phyloP scores from a whole-genome alignment of 1,140 invertebrate genomes.

The Atta cephalotes region DNA sequence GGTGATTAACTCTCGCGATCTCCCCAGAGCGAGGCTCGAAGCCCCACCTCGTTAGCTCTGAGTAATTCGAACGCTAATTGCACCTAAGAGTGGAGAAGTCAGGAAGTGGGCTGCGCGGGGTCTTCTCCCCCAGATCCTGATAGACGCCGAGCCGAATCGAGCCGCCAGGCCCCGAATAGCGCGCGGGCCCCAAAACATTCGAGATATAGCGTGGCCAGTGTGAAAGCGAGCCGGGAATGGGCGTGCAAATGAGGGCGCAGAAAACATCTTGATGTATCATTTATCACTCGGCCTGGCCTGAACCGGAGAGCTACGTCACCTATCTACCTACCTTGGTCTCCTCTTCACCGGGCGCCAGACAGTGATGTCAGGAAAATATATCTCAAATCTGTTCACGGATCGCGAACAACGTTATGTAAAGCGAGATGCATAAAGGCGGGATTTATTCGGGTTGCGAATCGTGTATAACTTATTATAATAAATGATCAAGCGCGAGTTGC shows the following conservation, averaged over 20 bases:
- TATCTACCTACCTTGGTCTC: conserved; percentile 15
- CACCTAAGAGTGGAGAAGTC: conserved; percentile 78
- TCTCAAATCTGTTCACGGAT: conserved; percentile 29
- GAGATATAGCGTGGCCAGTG: conserved; percentile 71
- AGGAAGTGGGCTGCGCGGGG: conserved; percentile 54
- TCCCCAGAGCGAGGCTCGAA: conserved; percentile 58
- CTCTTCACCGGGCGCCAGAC: conserved; percentile 20
- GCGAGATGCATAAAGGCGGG: conserved; percentile 4
- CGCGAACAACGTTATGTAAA: conserved; percentile 31
- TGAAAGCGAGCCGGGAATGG: conserved; percentile 75
- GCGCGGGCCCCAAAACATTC: conserved; percentile 68
- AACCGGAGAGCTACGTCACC: conserved; percentile 50
- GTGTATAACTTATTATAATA: not conserved
- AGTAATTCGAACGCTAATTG: conserved; percentile 85
- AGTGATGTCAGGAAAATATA: conserved; percentile 51
- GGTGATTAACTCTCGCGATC: conserved; percentile 83
- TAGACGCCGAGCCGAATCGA: conserved; percentile 67
- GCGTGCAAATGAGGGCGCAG: conserved; percentile 75
- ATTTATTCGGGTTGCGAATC: conserved; percentile 29
- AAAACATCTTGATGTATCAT: conserved; percentile 77
- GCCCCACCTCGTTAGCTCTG: conserved; percentile 83
- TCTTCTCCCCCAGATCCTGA: conserved; percentile 35
- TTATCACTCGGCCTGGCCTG: conserved; percentile 66
- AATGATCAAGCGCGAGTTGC: not conserved
- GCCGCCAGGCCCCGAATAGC: conserved; percentile 51